A percentile compares a stretch with the other conserved stretches of the same genome.
These are phyloP conservation scores for Hucho hucho DNA, from an alignment of 2,113 vertebrate species.

Conservation along the genomic window DNA sequence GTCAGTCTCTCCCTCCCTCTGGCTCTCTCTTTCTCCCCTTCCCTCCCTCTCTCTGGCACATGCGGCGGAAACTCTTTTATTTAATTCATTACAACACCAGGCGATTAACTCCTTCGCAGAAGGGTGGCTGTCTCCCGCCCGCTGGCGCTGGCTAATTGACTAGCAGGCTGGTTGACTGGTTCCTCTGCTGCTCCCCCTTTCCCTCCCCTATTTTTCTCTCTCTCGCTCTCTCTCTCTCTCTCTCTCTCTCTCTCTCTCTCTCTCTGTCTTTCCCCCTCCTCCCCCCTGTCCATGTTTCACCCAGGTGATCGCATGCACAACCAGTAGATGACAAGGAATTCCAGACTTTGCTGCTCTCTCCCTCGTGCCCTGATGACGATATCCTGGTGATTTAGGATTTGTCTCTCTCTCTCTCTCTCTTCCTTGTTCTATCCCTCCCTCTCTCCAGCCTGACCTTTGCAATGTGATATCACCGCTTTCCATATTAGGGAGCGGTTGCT, in stretches of 20 bases:
- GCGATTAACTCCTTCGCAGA: slow-evolving; percentile 69
- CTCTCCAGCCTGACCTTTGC: slow-evolving; percentile 77
- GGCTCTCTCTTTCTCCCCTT: slow-evolving; percentile 30
- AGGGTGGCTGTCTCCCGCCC: slow-evolving; percentile 59
- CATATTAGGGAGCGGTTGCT: slow-evolving; percentile 80
- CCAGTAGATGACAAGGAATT: slow-evolving; percentile 46
- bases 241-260: background rate
- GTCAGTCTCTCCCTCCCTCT: slow-evolving; percentile 48
- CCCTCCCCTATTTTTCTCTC: too few species aligned
- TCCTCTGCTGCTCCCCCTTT: slow-evolving; percentile 45
- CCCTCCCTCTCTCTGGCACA: slow-evolving; percentile 57
- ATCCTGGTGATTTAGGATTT: slow-evolving; percentile 45
- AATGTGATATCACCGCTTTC: slow-evolving; percentile 74
- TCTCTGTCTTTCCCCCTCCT: slow-evolving; percentile 40
- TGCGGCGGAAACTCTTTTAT: slow-evolving; percentile 72
- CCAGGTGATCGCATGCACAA: slow-evolving; percentile 20
- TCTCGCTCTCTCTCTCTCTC: too few species aligned
- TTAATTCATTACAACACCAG: slow-evolving; percentile 81
- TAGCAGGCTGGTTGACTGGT: slow-evolving; percentile 48
- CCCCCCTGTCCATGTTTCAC: slow-evolving; percentile 45
- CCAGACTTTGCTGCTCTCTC: slow-evolving; percentile 42
- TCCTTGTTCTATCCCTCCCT: slow-evolving; percentile 18
- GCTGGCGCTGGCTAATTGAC: slow-evolving; percentile 70
- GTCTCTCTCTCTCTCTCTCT: slow-evolving; percentile 16
- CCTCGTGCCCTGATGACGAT: slow-evolving; percentile 25